Percentiles rank a stretch among this genome's conserved stretches.
phyloP scores from a whole-genome alignment of 2,888 invertebrate genomes.

The Gerris lacustris region DNA sequence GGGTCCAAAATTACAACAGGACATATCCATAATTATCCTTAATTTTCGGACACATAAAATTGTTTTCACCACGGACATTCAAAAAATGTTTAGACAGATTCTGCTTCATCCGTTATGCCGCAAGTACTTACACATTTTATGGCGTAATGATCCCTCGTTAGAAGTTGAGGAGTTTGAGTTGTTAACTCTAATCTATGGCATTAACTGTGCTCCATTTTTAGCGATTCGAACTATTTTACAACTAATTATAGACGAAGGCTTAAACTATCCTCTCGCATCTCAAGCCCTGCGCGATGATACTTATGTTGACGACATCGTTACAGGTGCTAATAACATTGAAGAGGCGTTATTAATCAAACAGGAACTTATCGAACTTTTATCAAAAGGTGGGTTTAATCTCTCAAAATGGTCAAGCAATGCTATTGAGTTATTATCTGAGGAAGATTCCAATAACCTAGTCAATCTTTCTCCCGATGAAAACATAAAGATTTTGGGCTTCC shows the following conservation, averaged over 20 bases:
- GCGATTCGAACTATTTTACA: constrained; percentile 16
- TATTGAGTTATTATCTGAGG: neutral
- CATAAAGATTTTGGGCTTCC: constrained; percentile 16
- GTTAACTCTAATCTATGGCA: constrained; percentile 27
- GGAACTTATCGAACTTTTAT: constrained; percentile 21
- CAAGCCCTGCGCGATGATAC: neutral
- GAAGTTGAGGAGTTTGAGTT: constrained; percentile 23
- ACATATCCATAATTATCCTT: constrained; percentile 24
- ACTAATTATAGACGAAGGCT: neutral
- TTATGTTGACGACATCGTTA: neutral
- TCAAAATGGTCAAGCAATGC: constrained; percentile 25
- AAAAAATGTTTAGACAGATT: constrained; percentile 30
- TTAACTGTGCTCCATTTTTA: constrained; percentile 25
- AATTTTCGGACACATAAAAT: constrained; percentile 25
- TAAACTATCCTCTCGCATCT: neutral
- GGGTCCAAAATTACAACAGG: constrained; percentile 26
- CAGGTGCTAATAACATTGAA: neutral
- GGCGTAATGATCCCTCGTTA: constrained; percentile 16
- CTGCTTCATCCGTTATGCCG: constrained; percentile 21
- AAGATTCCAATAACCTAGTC: neutral
- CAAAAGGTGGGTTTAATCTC: constrained; percentile 21
- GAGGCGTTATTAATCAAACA: constrained; percentile 22
- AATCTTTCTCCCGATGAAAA: constrained; percentile 13
- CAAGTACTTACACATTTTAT: constrained; percentile 27
- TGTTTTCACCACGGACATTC: constrained; percentile 29